Percentiles rank a stretch among this genome's conserved stretches.
Conservation (phyloP, 2,888 invertebrate species). For the Unio delphinus region DNA sequence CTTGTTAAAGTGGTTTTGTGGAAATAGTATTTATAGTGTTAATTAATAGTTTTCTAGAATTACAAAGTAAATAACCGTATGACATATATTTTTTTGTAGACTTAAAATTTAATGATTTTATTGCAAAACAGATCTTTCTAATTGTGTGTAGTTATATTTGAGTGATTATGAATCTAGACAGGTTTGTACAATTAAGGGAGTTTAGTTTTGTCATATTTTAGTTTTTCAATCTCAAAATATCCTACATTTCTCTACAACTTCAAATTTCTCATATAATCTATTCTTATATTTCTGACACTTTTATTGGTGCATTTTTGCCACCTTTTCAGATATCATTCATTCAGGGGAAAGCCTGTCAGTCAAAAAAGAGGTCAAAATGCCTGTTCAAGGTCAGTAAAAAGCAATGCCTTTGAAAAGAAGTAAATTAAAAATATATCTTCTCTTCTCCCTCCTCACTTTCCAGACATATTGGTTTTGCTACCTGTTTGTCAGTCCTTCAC, state of each 20-base stretch:
- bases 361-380: slow-evolving; percentile 86
- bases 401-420: neutral
- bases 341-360: slow-evolving; percentile 78
- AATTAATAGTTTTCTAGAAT: too few relatives aligned
- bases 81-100: too few relatives aligned
- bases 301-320: slow-evolving; percentile 1
- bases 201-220: too few relatives aligned
- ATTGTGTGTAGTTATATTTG: too few relatives aligned
- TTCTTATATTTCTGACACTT: neutral
- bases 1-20: too few relatives aligned
- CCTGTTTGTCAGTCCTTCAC: too few relatives aligned
- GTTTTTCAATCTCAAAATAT: neutral
- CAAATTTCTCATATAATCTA: neutral
- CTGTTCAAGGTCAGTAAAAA: slow-evolving; percentile 77
- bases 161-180: too few relatives aligned
- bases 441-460: neutral
- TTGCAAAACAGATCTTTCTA: too few relatives aligned
- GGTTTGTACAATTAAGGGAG: too few relatives aligned
- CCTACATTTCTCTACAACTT: neutral
- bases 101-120: too few relatives aligned
- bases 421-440: neutral
- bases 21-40: too few relatives aligned
- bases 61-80: too few relatives aligned
- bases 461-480: neutral
- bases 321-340: slow-evolving; percentile 70